Base-by-base conservation (phyloP, 2,797 vertebrate genomes). In the Crax fasciolata region DNA sequence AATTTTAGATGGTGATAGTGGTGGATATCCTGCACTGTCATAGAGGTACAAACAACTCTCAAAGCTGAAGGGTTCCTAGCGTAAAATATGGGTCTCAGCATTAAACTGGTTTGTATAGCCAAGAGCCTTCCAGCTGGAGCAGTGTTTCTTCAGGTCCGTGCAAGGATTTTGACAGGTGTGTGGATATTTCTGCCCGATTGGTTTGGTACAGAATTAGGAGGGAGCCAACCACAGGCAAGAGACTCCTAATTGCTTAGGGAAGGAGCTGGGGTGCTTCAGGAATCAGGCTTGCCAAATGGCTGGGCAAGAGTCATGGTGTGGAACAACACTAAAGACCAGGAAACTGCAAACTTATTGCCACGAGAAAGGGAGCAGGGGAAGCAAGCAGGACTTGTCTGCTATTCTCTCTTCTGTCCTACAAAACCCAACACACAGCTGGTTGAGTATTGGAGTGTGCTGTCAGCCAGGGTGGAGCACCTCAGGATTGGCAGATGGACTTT, bases 81-180 rank as follows among this genome's bases (percentile, higher is more conserved):
- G 38, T 14, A 18, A 17, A 24, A 12, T 32, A 41, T 21, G 23
- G 13, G 6, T 46, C 51, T 38, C 65, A 30, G 14, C 23, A 4
- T 38, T 59, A 21, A 3, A 0, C 35, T 41, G 21, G 18, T 13
- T 73, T 55, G n/a, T 55, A 0, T 15, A 48, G 51, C 35, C 65
- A 57, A 38, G 11, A 25, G 6, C 10, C 8, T 77, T 39, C 21
- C 17, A 39, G 13, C 17, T 72, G 19, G 25, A 55, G 23, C 46
- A 44, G 16, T 61, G 11, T 21, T 51, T 59, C 32, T 52, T 49
- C 16, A 62, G 16, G 54, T 51, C n/a, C 9, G 14, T 70, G 11
- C 21, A 48, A 44, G 25, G 49, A 8, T 68, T 68, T 48, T 65
- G 51, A 18, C 12, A 27, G 10, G 17, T 63, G 24, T 35, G 28